phyloP scores from a whole-genome alignment of 2,113 vertebrate genomes.

The Sinosuthora webbiana region DNA sequence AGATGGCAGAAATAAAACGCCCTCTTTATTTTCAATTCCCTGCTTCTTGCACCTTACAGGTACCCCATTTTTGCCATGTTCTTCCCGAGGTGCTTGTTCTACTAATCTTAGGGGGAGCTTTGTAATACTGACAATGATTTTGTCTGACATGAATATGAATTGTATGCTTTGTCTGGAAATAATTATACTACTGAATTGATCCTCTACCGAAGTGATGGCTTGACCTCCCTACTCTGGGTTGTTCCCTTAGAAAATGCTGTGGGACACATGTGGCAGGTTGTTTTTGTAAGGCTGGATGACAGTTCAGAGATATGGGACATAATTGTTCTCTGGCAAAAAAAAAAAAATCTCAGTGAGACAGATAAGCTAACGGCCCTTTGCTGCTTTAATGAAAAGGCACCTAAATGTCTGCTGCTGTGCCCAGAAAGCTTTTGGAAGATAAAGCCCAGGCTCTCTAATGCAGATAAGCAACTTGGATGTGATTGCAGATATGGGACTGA shows the following conservation, averaged over 20 bases:
- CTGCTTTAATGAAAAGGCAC: constrained; percentile 5
- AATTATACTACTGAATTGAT: constrained; percentile 16
- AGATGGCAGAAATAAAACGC: background rate
- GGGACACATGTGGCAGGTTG: background rate
- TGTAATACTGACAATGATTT: background rate
- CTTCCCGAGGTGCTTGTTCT: background rate
- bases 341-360: background rate
- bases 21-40: background rate
- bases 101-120: background rate
- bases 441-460: background rate
- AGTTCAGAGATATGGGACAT: background rate
- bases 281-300: background rate
- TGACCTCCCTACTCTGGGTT: background rate
- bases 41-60: background rate
- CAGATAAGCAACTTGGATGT: background rate
- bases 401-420: background rate
- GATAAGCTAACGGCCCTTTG: background rate
- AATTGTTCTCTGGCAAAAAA: background rate
- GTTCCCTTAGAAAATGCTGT: background rate
- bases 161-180: constrained; percentile 20
- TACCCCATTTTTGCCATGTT: background rate
- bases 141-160: background rate
- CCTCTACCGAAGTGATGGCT: background rate
- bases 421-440: background rate
- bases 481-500: background rate